Evolutionary conservation across 2,797 vertebrate species (phyloP), one percentile per base, ranked within the genome.

Genomic region (Catostomus latipinnis): DNA sequence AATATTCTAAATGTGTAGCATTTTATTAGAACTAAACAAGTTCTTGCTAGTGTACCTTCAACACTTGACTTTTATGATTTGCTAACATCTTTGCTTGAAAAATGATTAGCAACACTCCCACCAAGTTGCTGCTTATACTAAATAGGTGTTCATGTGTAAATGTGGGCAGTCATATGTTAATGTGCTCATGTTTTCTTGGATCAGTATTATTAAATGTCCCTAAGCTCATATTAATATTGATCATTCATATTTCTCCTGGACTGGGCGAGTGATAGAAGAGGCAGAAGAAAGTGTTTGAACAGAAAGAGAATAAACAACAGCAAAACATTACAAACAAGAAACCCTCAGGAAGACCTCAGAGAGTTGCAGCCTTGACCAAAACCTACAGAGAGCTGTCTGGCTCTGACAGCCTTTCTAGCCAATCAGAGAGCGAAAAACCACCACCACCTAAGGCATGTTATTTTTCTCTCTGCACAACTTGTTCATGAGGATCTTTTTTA

Each of bases 311-410:
- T 58, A 82, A 6, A 61, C 75, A 76, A 43, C 79, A 63, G 34
- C 12, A 13, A 16, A 58, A 52, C 16, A 45, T 66, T 7, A 58
- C 34, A 4, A 74, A 49, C 13, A 53, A 14, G 71, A 84, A 84
- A 43, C 72, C n/a, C 34, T 72, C 52, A 48, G 75, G 66, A 82
- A 88, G 86, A 60, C 94, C 94, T 82, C 90, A 90, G 83, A 95
- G 88, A 92, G 90, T 86, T 63, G 73, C 90, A 45, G 81, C 88
- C 70, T 81, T 80, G 56, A 88, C 80, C 82, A 96, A 94, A 90
- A 95, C 88, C 76, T 91, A 92, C 66, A 91, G 87, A 87, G 95
- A 95, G 8, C 82, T 56, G 62, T 95, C 94, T 68, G 95, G 95
- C 57, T 93, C 92, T 6, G 96, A 95, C 43, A 92, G 79, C 84